Conservation (phyloP, 2,113 vertebrate genomes). For the Aix galericulata region DNA sequence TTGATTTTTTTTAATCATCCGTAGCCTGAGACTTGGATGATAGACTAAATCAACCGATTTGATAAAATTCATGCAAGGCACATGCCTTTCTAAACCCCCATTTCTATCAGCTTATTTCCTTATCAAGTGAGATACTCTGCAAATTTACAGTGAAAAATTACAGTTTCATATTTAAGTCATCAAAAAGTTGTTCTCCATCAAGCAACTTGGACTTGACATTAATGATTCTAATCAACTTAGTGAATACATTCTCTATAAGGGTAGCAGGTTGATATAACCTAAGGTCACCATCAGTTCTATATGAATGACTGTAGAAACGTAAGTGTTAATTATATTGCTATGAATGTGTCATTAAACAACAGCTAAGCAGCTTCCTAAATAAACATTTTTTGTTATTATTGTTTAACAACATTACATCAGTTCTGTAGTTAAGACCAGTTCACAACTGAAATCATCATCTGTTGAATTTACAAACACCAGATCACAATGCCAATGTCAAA, state of each 20-base stretch:
- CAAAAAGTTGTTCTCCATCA: not conserved
- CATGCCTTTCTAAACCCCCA: not conserved
- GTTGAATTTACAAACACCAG: not conserved
- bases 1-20: not conserved
- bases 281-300: not conserved
- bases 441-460: not conserved
- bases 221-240: not conserved
- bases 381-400: not conserved
- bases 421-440: not conserved
- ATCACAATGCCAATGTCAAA: not conserved
- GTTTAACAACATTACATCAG: not conserved
- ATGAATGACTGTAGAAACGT: not conserved
- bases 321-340: not conserved
- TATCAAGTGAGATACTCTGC: not conserved
- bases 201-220: not conserved
- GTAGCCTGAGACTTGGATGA: not conserved
- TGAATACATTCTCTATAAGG: not conserved
- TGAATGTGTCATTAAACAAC: not conserved
- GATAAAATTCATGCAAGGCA: not conserved
- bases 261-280: not conserved
- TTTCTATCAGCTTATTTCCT: not conserved
- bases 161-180: not conserved
- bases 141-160: not conserved
- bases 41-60: not conserved
- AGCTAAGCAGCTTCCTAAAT: not conserved